A percentile compares a stretch with the other conserved stretches of the same genome.
Conservation (phyloP, 37 sponge, comb jelly and placozoan species). For the Hormiphora californensis region DNA sequence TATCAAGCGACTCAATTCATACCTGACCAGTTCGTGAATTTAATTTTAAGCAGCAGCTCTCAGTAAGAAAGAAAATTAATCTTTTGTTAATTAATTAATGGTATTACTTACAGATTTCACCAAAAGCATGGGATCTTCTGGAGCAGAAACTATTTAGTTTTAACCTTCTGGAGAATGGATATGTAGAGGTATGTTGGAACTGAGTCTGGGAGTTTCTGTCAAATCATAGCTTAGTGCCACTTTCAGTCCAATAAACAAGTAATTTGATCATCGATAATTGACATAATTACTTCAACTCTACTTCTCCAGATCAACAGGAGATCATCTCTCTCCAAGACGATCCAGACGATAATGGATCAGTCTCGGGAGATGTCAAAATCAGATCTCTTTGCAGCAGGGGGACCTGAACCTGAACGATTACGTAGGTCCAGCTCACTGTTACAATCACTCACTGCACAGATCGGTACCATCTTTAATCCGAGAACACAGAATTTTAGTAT, state of each 20-base stretch:
- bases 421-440: no score
- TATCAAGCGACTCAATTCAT: no score
- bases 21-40: no score
- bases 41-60: no score
- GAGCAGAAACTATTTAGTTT: slow-evolving; percentile 35
- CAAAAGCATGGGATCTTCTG: slow-evolving; percentile 18
- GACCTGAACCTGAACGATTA: slow-evolving; percentile 7
- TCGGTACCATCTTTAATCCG: no score
- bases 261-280: not conserved
- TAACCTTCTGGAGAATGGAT: slow-evolving; percentile 7
- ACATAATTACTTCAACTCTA: not conserved
- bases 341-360: slow-evolving; percentile 18
- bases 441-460: no score
- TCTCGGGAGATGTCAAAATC: not conserved
- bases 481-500: no score
- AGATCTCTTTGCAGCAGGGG: no score
- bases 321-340: not conserved
- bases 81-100: no score
- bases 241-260: not conserved
- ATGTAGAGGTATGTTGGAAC: not conserved
- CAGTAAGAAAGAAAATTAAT: no score
- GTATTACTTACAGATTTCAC: slow-evolving; percentile 43
- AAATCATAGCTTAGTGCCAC: not conserved
- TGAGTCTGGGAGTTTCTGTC: no score
- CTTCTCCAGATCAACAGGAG: slow-evolving; percentile 1